Conservation (phyloP, 2,888 invertebrate species). For the Belgica antarctica region DNA sequence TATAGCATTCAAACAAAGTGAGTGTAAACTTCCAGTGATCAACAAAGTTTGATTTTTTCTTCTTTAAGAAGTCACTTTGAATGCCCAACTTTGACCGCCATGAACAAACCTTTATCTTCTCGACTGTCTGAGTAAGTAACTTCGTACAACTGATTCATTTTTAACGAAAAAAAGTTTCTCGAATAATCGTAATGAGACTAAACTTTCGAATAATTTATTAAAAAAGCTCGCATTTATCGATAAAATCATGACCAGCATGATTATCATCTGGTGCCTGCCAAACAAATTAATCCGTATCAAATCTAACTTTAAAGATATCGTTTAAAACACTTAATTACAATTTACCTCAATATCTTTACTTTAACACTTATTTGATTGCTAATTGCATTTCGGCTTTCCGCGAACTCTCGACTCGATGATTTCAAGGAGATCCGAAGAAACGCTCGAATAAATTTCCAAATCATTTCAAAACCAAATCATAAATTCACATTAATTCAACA, state of each 20-base stretch:
- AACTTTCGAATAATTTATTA: neutral
- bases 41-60: no score
- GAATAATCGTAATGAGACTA: neutral
- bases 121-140: no score
- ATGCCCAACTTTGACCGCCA: no score
- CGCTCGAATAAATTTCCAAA: neutral
- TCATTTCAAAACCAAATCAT: conserved; percentile 1
- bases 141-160: no score
- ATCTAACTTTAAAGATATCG: neutral
- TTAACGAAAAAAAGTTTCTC: no score
- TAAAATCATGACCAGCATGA: conserved; percentile 29
- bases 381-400: conserved; percentile 18
- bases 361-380: conserved; percentile 27
- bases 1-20: no score
- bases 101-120: no score
- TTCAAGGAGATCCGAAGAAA: neutral
- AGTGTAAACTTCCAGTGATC: no score
- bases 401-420: neutral
- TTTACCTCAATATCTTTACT: neutral
- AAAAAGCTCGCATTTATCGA: conserved; percentile 3
- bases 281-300: neutral
- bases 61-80: no score
- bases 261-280: neutral
- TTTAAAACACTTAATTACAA: conserved; percentile 2
- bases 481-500: neutral